phyloP scores from a whole-genome alignment of 1,140 invertebrate genomes.

The Pogonomyrmex barbatus region DNA sequence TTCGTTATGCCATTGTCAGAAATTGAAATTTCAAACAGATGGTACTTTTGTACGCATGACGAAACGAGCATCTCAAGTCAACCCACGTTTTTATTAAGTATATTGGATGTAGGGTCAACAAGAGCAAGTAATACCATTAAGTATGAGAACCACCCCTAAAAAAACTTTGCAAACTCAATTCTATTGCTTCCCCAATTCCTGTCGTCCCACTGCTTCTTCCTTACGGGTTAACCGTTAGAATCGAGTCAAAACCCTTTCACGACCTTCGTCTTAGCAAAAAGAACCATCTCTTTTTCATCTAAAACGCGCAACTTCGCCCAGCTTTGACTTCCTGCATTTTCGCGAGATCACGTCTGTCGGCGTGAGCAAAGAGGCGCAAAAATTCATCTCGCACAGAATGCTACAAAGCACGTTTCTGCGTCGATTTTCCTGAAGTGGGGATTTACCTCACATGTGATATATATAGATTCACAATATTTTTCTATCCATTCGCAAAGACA shows the following conservation, averaged over 20 bases:
- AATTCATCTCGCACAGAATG: slow-evolving; percentile 38
- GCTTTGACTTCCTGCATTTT: slow-evolving; percentile 46
- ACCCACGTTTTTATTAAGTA: slow-evolving; percentile 76
- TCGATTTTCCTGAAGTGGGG: slow-evolving; percentile 30
- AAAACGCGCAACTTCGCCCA: slow-evolving; percentile 37
- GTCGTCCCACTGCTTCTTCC: slow-evolving; percentile 7
- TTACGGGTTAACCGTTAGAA: slow-evolving; percentile 15
- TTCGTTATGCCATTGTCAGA: not conserved
- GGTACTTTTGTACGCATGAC: not conserved
- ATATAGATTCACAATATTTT: slow-evolving; percentile 32
- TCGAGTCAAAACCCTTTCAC: slow-evolving; percentile 1
- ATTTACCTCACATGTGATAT: slow-evolving; percentile 24
- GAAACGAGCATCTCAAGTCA: slow-evolving; percentile 15
- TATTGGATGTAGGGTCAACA: slow-evolving; percentile 33
- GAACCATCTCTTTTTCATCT: slow-evolving; percentile 24
- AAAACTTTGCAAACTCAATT: slow-evolving; percentile 82
- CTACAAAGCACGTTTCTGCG: not conserved
- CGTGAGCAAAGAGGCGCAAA: slow-evolving; percentile 17
- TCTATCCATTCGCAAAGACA: slow-evolving; percentile 31
- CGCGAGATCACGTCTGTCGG: not conserved
- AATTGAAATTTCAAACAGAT: slow-evolving; percentile 18
- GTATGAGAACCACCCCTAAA: slow-evolving; percentile 63
- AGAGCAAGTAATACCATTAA: slow-evolving; percentile 82
- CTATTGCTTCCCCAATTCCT: slow-evolving; percentile 65
- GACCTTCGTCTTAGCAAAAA: slow-evolving; percentile 20